Base-by-base conservation (phyloP, 2,113 vertebrate species). In the Crotalus helleri region DNA sequence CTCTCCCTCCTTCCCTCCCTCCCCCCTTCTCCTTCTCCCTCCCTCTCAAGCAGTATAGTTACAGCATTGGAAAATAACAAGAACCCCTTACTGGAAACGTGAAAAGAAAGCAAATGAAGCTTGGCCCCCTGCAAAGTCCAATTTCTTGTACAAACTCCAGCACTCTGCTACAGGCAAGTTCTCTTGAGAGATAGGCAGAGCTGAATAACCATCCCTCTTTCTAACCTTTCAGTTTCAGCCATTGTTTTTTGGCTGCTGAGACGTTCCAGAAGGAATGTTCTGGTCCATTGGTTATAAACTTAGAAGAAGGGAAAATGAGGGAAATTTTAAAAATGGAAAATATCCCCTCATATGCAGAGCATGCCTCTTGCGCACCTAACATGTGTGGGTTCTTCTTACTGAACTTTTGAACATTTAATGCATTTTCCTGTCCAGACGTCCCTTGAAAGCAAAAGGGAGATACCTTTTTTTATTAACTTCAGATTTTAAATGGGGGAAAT, bases 101-200 rank as follows among this genome's bases (percentile, higher is more conserved):
- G 55, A 33, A 9, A 13, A 26, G 49, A 94, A 94, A 94, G n/a
- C 69, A 92, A 55, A 17, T 58, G 17, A 51, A 44, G 17, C n/a
- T 93, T 95, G 85, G 64, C 87, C 89, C 90, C 91, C 12, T 29
- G 44, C 29, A 61, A 87, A 88, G 90, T 87, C 93, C 17, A 74
- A 49, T 91, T 92, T 51, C 58, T 91, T 91, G 92, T 8, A 0
- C 3, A 44, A 81, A 91, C 85, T n/a, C 49, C 44, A 0, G 0
- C 26, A 10, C 19, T 87, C 19, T 13, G 21, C 24, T 10, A 23
- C 23, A 29, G 9, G 88, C 19, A 91, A 85, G 23, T 92, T 86
- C 88, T 49, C 74, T 86, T 24, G 0, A 0, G 0, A 0, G 0
- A 0, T n/a, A 61, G 0, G 0, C 58, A 89, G 6, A 53, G 23